These are phyloP conservation scores for Branchipolynoe longqiensis DNA, from an alignment of 2,888 invertebrate species.

Conservation along the genomic window DNA sequence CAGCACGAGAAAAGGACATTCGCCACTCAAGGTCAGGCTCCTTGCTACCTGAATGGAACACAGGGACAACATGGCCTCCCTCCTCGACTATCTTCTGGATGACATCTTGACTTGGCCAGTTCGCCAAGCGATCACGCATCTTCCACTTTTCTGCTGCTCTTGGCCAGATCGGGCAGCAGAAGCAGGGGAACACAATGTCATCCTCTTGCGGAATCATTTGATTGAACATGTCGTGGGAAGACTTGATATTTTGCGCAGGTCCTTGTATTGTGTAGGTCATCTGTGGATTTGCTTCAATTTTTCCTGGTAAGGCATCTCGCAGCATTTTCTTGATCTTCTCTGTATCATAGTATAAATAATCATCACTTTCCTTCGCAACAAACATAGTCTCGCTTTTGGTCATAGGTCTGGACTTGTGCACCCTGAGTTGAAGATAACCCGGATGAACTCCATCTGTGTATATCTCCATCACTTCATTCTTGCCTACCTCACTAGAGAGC, in stretches of 20 bases:
- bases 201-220: background rate
- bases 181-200: constrained; percentile 2
- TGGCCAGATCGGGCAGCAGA: constrained; percentile 30
- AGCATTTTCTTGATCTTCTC: constrained; percentile 1
- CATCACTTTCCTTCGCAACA: constrained; percentile 11
- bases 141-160: background rate
- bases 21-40: constrained; percentile 55
- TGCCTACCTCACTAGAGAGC: too few species aligned
- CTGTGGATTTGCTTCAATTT: background rate
- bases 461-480: constrained; percentile 13
- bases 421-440: constrained; percentile 6
- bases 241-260: background rate
- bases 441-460: constrained; percentile 12
- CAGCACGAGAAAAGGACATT: constrained; percentile 29
- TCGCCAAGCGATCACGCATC: background rate
- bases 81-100: background rate
- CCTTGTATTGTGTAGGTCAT: background rate
- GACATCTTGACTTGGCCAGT: background rate
- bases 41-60: constrained; percentile 19
- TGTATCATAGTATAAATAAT: constrained; percentile 10
- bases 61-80: constrained; percentile 35
- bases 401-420: constrained; percentile 1
- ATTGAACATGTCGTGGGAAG: background rate
- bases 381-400: background rate
- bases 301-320: background rate